phyloP scores from a whole-genome alignment of 2,888 invertebrate genomes.

The Glyphotaelius pellucidus region DNA sequence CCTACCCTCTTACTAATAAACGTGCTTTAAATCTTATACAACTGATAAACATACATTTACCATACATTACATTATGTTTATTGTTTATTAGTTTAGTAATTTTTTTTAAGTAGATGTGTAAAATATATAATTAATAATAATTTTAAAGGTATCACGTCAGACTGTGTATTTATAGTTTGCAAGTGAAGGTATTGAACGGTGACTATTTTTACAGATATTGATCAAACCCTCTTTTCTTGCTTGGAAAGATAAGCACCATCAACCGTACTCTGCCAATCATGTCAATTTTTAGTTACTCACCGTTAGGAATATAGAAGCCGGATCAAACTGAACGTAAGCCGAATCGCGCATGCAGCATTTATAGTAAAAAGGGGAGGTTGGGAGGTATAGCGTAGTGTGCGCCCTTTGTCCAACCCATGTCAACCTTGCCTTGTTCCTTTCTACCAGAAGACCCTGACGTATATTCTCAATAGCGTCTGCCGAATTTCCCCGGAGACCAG shows the following conservation, averaged over 20 bases:
- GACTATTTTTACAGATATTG: neutral
- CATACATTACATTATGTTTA: no score
- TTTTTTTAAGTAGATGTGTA: neutral
- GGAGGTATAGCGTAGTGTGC: constrained; percentile 9
- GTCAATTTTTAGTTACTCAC: constrained; percentile 43
- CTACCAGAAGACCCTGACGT: constrained; percentile 56
- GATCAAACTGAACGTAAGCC: constrained; percentile 52
- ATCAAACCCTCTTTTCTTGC: neutral
- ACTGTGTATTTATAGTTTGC: neutral
- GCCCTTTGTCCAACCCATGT: constrained; percentile 62
- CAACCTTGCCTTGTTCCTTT: constrained; percentile 52
- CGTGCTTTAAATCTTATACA: no score
- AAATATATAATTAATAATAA: neutral
- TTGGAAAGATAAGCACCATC: neutral
- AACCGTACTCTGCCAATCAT: constrained; percentile 42
- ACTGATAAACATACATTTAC: no score
- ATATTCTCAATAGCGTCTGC: constrained; percentile 65
- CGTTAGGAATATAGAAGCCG: constrained; percentile 44
- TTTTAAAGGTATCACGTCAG: no score
- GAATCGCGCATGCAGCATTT: constrained; percentile 56
- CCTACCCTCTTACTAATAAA: no score
- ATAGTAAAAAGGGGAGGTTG: constrained; percentile 39
- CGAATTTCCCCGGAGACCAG: constrained; percentile 62
- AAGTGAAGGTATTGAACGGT: neutral
- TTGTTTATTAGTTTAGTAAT: no score